These are phyloP conservation scores for Agonum fuliginosum DNA, from an alignment of 2,888 invertebrate species.

Conservation along the genomic window DNA sequence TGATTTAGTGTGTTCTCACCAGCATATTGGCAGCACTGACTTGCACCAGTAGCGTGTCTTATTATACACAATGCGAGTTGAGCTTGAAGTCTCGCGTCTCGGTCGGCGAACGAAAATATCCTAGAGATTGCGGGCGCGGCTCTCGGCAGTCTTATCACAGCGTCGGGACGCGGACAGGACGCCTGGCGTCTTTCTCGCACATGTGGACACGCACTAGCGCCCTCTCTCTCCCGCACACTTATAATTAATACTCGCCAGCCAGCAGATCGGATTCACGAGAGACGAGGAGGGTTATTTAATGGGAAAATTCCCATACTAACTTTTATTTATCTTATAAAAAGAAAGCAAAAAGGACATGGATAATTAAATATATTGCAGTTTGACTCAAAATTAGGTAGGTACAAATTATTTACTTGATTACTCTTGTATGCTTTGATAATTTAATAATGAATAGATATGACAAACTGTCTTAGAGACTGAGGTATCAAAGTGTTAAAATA, in stretches of 20 bases:
- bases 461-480: too few species aligned
- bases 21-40: slow-evolving; percentile 37
- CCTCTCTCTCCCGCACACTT: slow-evolving; percentile 5
- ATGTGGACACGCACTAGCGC: neutral
- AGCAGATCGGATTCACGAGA: slow-evolving; percentile 4
- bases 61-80: slow-evolving; percentile 39
- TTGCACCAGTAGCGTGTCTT: slow-evolving; percentile 22
- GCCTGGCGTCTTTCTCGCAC: slow-evolving; percentile 11
- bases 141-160: slow-evolving; percentile 34
- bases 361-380: too few species aligned
- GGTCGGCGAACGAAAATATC: slow-evolving; percentile 36
- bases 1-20: slow-evolving; percentile 1
- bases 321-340: too few species aligned
- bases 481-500: too few species aligned
- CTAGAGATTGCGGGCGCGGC: slow-evolving; percentile 36
- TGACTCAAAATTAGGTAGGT: too few species aligned
- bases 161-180: slow-evolving; percentile 1
- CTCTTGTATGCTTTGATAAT: too few species aligned
- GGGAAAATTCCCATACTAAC: too few species aligned
- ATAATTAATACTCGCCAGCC: slow-evolving; percentile 27
- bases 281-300: neutral
- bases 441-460: too few species aligned
- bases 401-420: too few species aligned
- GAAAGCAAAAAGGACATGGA: too few species aligned
- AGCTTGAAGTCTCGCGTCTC: slow-evolving; percentile 15